Evolutionary conservation across 2,113 vertebrate genomes (phyloP).

Genomic region (Nothocercus julius): DNA sequence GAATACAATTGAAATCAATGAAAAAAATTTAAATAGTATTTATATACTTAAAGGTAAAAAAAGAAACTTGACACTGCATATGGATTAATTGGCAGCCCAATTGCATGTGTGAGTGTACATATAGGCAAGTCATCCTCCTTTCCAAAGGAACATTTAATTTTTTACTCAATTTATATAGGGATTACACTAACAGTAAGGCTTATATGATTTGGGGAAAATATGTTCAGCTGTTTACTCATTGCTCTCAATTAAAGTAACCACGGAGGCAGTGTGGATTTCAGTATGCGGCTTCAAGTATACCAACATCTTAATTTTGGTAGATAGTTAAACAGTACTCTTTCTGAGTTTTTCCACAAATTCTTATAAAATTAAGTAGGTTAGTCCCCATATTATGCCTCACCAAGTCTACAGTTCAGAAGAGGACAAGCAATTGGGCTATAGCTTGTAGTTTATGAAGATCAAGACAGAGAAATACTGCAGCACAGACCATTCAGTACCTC

Average conservation of each 20-base stretch:
- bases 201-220: neutral
- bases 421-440: neutral
- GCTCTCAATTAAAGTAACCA: neutral
- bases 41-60: neutral
- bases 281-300: neutral
- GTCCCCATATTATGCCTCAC: neutral
- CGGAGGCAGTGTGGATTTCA: neutral
- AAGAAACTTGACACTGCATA: neutral
- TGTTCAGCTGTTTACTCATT: neutral
- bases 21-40: neutral
- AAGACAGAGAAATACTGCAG: neutral
- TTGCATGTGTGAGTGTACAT: neutral
- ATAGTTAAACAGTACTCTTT: neutral
- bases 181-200: neutral
- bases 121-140: neutral
- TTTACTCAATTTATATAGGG: neutral
- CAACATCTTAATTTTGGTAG: neutral
- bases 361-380: neutral
- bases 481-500: neutral
- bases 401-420: neutral
- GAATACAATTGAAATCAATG: neutral
- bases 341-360: neutral
- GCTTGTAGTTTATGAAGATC: neutral
- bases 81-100: neutral
- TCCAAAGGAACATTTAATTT: neutral